phyloP scores from a whole-genome alignment of 2,113 vertebrate species.

The Lasiurus borealis region DNA sequence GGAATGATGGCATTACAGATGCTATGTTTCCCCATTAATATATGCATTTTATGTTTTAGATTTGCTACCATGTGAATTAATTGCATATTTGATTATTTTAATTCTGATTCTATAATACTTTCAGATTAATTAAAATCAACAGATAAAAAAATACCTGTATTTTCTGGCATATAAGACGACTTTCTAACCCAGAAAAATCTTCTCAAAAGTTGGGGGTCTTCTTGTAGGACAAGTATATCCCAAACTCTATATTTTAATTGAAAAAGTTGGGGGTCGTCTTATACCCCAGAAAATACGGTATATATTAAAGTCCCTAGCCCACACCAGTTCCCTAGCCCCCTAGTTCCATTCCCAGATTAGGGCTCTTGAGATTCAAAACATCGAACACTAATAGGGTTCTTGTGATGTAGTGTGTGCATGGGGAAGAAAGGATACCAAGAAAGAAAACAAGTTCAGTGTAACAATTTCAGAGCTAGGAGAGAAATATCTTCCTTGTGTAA shows the following conservation, averaged over 20 bases:
- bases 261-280: no score
- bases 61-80: slow-evolving; percentile 23
- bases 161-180: no score
- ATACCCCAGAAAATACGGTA: not conserved
- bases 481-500: not conserved
- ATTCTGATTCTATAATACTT: slow-evolving; percentile 4
- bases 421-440: not conserved
- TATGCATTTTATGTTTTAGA: slow-evolving; percentile 16
- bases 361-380: not conserved
- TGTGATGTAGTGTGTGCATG: not conserved
- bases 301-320: not conserved
- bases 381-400: not conserved
- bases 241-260: no score
- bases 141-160: not conserved
- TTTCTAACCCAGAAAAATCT: no score
- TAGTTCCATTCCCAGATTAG: not conserved
- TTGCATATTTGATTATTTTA: slow-evolving; percentile 43
- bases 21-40: not conserved
- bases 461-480: not conserved
- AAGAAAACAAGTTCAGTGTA: slow-evolving; percentile 19
- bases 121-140: not conserved
- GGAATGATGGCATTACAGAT: not conserved
- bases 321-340: not conserved
- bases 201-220: no score
- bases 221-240: no score